Percentiles rank a stretch among this genome's conserved stretches.
Conservation (phyloP, 2,113 vertebrate species). For the Agapornis roseicollis region DNA sequence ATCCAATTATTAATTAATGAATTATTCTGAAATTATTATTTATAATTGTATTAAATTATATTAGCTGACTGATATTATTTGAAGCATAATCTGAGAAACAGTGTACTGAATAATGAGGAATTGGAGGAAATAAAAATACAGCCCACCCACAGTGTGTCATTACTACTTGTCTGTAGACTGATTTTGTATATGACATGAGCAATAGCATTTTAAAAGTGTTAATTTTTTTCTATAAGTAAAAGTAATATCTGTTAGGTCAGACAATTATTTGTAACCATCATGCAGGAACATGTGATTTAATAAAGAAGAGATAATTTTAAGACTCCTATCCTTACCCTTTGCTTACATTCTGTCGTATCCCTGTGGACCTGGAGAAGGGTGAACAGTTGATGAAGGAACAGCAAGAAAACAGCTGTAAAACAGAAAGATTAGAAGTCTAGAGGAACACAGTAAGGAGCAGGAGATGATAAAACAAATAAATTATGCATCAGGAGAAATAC, state of each 20-base stretch:
- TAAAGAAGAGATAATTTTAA: neutral
- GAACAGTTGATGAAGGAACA: neutral
- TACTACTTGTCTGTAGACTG: neutral
- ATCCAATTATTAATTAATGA: neutral
- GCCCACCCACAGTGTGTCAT: fast-evolving
- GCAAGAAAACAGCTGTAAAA: neutral
- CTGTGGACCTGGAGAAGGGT: neutral
- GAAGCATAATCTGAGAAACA: neutral
- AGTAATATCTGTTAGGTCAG: neutral
- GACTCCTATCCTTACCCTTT: neutral
- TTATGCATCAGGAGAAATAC: neutral
- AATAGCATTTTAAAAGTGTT: neutral
- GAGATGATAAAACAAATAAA: neutral
- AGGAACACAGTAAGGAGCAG: neutral
- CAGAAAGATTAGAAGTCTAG: neutral
- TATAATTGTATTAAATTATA: neutral
- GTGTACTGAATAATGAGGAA: neutral
- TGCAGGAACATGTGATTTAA: neutral
- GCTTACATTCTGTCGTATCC: fast-evolving
- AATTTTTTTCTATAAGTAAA: neutral
- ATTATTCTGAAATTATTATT: neutral
- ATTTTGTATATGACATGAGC: neutral
- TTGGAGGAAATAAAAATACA: neutral
- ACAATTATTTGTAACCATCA: neutral
- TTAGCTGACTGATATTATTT: neutral